Base-by-base conservation (phyloP, 2,797 vertebrate genomes). In the Chromis chromis region DNA sequence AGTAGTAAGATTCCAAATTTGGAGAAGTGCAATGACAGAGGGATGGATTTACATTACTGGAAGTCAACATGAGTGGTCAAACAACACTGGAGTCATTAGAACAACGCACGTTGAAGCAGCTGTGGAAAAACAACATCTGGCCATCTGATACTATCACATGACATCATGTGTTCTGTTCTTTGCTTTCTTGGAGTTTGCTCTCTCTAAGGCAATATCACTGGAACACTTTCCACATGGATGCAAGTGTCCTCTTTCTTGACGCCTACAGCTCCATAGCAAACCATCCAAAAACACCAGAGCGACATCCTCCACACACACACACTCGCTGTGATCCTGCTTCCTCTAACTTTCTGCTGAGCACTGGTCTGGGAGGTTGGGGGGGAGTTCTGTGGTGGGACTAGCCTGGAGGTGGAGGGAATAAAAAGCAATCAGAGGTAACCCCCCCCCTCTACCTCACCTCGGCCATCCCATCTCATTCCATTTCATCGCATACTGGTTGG, bases 101-200 rank as follows among this genome's bases (percentile, higher is more conserved):
- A 62, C 62, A n/a, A 58, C 74, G 16, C 55, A 49, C 10, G n/a
- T 65, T 60, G 48, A 74, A 76, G 72, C 86, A 86, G 63, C 78
- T 86, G 83, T 54, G 50, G 49, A 64, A 50, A 65, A 58, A 17
- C 36, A 77, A 83, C 85, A 85, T 83, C 83, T 88, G 74, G 65
- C 12, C 60, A 22, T 36, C 44, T 27, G 62, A 57, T 42, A 53
- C 17, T 3, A n/a, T 46, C 6, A 4, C 1, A 52, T 79, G 60
- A 74, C 6, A 8, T 82, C 72, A 67, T 39, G 21, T 63, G 65
- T 61, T 65, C 31, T 59, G 48, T 31, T 31, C 31, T 31, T 31
- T 36, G n/a, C 59, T 59, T 1, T 31, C 58, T 39, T 48, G 9
- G 64, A 42, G 56, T 36, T 76, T 28, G 2, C n/a, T 33, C 21